Percentiles rank a stretch among this genome's conserved stretches.
These are phyloP conservation scores for Platycnemis pennipes DNA, from an alignment of 2,888 invertebrate species.

Conservation along the genomic window DNA sequence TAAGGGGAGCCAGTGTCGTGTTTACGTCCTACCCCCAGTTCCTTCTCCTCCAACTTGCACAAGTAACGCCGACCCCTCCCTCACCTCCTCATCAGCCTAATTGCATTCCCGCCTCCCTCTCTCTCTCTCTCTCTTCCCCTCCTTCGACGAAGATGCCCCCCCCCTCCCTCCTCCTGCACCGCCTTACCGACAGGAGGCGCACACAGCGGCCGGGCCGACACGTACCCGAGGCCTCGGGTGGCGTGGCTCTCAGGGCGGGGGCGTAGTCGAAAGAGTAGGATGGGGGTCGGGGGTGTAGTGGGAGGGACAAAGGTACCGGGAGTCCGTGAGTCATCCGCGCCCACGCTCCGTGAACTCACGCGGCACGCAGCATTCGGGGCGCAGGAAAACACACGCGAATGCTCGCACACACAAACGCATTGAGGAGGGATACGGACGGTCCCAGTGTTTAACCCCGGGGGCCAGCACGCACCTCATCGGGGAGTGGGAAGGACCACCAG, in stretches of 20 bases:
- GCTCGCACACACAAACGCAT: constrained; percentile 1
- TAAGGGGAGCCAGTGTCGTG: neutral
- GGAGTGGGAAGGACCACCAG: neutral
- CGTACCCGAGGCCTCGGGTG: neutral
- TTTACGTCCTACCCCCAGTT: neutral
- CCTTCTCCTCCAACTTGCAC: neutral
- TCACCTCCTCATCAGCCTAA: constrained; percentile 5
- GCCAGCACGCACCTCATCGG: neutral
- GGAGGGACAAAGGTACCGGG: neutral
- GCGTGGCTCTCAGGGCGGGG: neutral
- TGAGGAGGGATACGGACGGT: neutral
- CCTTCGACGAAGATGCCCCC: neutral
- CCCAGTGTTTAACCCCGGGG: constrained; percentile 36
- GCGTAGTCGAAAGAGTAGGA: neutral
- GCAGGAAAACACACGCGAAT: neutral
- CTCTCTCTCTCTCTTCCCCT: no score
- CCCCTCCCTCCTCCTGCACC: neutral
- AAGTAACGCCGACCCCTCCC: neutral
- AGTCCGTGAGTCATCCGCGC: constrained; percentile 23
- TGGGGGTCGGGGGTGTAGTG: neutral
- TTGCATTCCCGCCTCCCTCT: constrained; percentile 32
- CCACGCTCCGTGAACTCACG: constrained; percentile 50
- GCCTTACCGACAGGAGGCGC: neutral
- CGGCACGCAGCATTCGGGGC: constrained; percentile 5
- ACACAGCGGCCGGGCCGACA: neutral